Base-by-base conservation (phyloP, 2,113 vertebrate genomes). In the Labrus mixtus region DNA sequence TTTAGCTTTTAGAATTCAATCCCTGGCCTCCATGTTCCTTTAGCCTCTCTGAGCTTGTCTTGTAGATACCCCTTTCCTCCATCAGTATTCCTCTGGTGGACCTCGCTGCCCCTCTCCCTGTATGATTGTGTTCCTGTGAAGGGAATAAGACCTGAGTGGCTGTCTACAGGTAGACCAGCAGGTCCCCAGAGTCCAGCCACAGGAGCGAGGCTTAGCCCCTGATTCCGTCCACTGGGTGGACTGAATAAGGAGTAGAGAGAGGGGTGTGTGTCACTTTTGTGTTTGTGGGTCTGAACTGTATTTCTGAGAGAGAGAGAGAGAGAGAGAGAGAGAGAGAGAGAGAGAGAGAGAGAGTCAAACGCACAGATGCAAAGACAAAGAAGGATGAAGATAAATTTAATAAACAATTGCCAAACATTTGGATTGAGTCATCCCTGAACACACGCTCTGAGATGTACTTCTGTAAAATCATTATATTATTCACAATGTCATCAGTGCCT, bases 51-150 rank as follows among this genome's bases (percentile, higher is more conserved):
- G 82, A 83, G 68, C 74, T 55, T 10, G 54, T 74, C 83, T 71
- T 33, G 50, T 15, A 19, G 66, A 81, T 57, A 67, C 77, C n/a
- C 73, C 19, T 54, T 20, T 70, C 57, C 64, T 43, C 64, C 68
- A 90, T 92, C 83, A 88, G 90, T 90, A 93, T 92, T 91, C 90
- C 48, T 39, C 64, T 15, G 62, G 64, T 60, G 63, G 57, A 43
- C 51, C 57, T 33, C 0, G 8, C 75, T 55, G 66, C 55, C 48
- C 62, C 46, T 67, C 79, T 75, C 67, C 36, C 72, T 79, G 64
- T 86, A 83, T 83, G 70, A 85, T 87, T 88, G 90, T 82, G 81
- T 87, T 89, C 77, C 73, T 83, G 84, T 69, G 78, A 72, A 76
- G 82, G 83, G 86, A 90, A 82, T 86, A 79, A 69, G 82, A 86